These are phyloP conservation scores for Stegastes partitus DNA, from an alignment of 2,113 vertebrate species.

Conservation along the genomic window DNA sequence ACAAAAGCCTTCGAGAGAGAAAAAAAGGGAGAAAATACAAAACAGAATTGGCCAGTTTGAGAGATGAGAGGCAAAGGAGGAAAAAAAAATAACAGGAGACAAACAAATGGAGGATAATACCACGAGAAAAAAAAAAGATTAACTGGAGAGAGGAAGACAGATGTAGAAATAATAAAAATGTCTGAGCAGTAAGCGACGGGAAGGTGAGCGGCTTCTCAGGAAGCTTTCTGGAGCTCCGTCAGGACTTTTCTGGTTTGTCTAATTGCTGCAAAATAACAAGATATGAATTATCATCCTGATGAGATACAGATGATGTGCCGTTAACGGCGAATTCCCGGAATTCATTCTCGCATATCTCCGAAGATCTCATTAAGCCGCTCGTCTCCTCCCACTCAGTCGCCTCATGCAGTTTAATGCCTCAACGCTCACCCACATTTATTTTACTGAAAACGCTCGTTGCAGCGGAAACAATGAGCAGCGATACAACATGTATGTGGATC, in stretches of 20 bases:
- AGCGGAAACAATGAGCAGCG: too few relatives aligned
- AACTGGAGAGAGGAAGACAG: background rate
- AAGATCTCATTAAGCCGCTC: slow-evolving; percentile 65
- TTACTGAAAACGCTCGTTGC: too few relatives aligned
- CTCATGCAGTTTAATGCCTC: background rate
- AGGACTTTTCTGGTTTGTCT: slow-evolving; percentile 43
- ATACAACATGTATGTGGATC: too few relatives aligned
- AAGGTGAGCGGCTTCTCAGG: background rate
- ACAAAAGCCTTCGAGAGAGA: slow-evolving; percentile 14
- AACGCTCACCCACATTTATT: too few relatives aligned
- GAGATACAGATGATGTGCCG: slow-evolving; percentile 51
- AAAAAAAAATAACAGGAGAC: slow-evolving; percentile 16
- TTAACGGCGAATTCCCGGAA: slow-evolving; percentile 40
- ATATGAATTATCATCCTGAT: slow-evolving; percentile 59
- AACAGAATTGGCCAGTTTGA: background rate
- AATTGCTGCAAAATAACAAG: slow-evolving; percentile 63
- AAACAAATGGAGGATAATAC: slow-evolving; percentile 11
- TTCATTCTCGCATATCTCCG: slow-evolving; percentile 54
- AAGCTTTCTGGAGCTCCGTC: slow-evolving; percentile 34
- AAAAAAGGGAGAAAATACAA: background rate
- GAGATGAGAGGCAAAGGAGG: slow-evolving; percentile 4
- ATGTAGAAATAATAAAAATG: slow-evolving; percentile 1
- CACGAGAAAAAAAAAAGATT: slow-evolving; percentile 4
- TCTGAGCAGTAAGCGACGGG: background rate
- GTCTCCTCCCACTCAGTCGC: slow-evolving; percentile 41